Evolutionary conservation across 2,113 vertebrate species (phyloP).

Genomic region (Phainopepla nitens): DNA sequence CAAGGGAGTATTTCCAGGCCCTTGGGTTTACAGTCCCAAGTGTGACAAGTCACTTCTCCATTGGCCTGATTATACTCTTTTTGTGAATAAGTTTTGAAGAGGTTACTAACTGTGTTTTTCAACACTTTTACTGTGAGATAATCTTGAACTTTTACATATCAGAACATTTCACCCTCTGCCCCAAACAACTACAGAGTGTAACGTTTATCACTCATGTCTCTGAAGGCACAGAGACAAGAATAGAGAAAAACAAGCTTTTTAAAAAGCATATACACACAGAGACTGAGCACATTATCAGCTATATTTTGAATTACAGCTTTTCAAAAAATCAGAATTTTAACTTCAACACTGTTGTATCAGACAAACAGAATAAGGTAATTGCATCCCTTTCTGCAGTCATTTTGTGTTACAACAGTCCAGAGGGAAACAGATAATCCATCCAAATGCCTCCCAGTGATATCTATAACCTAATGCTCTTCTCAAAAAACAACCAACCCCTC

Average conservation of each 20-base stretch:
- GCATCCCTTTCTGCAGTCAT: neutral
- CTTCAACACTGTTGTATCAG: neutral
- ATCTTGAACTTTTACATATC: neutral
- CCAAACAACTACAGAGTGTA: neutral
- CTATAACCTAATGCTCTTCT: neutral
- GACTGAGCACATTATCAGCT: neutral
- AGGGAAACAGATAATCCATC: neutral
- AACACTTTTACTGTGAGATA: neutral
- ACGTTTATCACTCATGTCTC: neutral
- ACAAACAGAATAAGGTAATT: neutral
- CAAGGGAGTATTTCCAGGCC: neutral
- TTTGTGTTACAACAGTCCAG: neutral
- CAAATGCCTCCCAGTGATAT: neutral
- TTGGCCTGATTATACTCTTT: neutral
- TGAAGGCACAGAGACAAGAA: neutral
- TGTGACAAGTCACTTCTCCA: neutral
- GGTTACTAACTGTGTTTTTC: neutral
- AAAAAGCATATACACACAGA: neutral
- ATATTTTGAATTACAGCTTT: neutral
- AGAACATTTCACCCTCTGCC: neutral
- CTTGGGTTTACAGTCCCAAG: neutral
- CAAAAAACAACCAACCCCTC: neutral
- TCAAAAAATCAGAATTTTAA: neutral
- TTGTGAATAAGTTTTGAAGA: neutral
- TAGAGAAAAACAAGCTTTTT: neutral